Percentiles rank a stretch among this genome's conserved stretches.
These are phyloP conservation scores for Oscheius onirici DNA, from an alignment of 2,888 invertebrate genomes.

Conservation along the genomic window DNA sequence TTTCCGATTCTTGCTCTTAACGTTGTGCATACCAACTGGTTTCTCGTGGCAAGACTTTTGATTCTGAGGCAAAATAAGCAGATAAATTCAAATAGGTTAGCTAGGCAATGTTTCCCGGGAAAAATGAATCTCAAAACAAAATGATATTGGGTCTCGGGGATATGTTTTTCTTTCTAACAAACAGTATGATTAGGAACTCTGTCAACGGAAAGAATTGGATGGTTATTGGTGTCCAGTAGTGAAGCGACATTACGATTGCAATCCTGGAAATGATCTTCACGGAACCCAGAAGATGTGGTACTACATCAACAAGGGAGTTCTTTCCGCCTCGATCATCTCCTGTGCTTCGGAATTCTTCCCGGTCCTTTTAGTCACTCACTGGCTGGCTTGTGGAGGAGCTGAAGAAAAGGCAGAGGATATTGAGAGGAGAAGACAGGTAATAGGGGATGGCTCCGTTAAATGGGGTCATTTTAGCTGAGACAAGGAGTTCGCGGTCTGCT, in stretches of 20 bases:
- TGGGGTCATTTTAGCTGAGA: constrained; percentile 35
- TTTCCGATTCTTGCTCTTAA: background rate
- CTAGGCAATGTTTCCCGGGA: too few relatives aligned
- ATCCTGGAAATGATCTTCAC: constrained; percentile 57
- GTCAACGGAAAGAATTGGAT: constrained; percentile 67
- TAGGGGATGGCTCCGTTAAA: background rate
- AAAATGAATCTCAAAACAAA: too few relatives aligned
- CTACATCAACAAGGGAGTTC: constrained; percentile 61
- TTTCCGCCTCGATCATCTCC: constrained; percentile 66
- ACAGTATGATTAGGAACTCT: constrained; percentile 67
- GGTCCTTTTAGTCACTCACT: constrained; percentile 68
- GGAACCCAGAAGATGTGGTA: constrained; percentile 70
- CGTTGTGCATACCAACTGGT: background rate
- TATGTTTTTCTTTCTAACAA: background rate
- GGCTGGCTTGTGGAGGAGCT: constrained; percentile 69
- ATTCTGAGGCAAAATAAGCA: too few relatives aligned
- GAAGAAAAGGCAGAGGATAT: constrained; percentile 68
- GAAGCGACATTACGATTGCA: constrained; percentile 63
- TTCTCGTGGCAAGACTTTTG: too few relatives aligned
- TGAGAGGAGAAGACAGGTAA: constrained; percentile 56
- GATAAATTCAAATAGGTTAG: too few relatives aligned
- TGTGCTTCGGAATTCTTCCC: constrained; percentile 71
- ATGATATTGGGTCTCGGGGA: background rate
- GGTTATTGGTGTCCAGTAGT: constrained; percentile 70
- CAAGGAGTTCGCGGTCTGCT: constrained; percentile 61